These are phyloP conservation scores for Morone chrysops DNA, from an alignment of 2,113 vertebrate genomes.

Conservation along the genomic window DNA sequence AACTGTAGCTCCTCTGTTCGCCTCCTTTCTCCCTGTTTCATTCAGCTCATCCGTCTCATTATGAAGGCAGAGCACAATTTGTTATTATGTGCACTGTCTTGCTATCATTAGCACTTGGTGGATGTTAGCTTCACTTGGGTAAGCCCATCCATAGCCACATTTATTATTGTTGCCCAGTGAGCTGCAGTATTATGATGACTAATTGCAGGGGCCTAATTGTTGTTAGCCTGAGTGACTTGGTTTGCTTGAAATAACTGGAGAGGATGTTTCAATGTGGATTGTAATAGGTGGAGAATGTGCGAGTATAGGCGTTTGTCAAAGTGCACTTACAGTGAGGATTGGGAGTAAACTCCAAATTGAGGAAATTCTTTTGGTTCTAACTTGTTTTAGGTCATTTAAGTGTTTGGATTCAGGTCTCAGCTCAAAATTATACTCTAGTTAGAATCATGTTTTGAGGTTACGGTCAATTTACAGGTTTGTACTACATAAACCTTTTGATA, in stretches of 20 bases:
- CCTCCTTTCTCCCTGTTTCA: conserved; percentile 30
- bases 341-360: background rate
- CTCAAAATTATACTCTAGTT: background rate
- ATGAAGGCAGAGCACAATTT: conserved; percentile 51
- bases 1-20: conserved; percentile 5
- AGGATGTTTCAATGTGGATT: conserved; percentile 26
- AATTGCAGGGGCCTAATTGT: conserved; percentile 64
- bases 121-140: conserved; percentile 59
- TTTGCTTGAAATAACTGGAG: conserved; percentile 30
- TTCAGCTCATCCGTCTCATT: conserved; percentile 54
- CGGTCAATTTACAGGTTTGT: background rate
- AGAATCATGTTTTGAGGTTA: background rate
- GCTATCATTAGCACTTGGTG: conserved; percentile 56
- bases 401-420: background rate
- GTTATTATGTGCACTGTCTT: conserved; percentile 52
- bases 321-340: background rate
- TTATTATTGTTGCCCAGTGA: conserved; percentile 61
- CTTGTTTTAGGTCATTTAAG: background rate
- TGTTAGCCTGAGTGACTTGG: conserved; percentile 48
- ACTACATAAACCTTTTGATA: background rate
- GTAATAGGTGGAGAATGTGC: background rate
- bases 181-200: conserved; percentile 58
- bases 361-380: background rate
- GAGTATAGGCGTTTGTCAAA: background rate
- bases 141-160: conserved; percentile 58